A percentile compares a stretch with the other conserved stretches of the same genome.
These are phyloP conservation scores for Megaceryle maxima DNA, from an alignment of 2,113 vertebrate genomes.

Conservation along the genomic window DNA sequence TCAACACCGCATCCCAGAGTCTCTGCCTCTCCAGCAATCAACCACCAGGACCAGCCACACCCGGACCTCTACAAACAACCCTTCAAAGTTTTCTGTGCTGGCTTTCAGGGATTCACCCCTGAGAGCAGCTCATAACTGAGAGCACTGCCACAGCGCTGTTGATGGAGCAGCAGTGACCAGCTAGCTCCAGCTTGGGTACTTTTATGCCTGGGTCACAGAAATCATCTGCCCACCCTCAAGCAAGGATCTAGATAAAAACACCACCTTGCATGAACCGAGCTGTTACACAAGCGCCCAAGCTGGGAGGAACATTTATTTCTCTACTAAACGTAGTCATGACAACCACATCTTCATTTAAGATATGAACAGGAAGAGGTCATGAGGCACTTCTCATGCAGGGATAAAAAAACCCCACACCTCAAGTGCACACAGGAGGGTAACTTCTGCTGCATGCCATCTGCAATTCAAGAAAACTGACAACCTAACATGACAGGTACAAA, in stretches of 20 bases:
- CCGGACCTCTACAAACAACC: background rate
- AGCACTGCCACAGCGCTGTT: fast-evolving
- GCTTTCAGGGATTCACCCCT: background rate
- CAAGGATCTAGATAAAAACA: background rate
- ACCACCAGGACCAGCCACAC: background rate
- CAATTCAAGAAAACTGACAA: background rate
- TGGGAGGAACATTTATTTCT: background rate
- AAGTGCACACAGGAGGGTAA: background rate
- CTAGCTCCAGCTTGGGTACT: background rate
- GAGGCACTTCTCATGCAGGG: background rate
- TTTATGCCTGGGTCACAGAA: background rate
- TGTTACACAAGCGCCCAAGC: background rate
- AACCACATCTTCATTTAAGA: slow-evolving; percentile 43
- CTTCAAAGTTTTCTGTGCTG: background rate
- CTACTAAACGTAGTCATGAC: background rate
- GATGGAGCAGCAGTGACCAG: fast-evolving
- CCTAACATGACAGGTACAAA: background rate
- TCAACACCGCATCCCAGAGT: background rate
- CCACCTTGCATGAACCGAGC: background rate
- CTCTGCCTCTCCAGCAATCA: background rate
- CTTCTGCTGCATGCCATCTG: background rate
- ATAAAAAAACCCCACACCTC: slow-evolving; percentile 8
- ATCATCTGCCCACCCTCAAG: background rate
- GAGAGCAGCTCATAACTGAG: fast-evolving
- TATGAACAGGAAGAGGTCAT: background rate